phyloP scores from a whole-genome alignment of 92 coral and sea anemone genomes.

The Galaxea fascicularis region DNA sequence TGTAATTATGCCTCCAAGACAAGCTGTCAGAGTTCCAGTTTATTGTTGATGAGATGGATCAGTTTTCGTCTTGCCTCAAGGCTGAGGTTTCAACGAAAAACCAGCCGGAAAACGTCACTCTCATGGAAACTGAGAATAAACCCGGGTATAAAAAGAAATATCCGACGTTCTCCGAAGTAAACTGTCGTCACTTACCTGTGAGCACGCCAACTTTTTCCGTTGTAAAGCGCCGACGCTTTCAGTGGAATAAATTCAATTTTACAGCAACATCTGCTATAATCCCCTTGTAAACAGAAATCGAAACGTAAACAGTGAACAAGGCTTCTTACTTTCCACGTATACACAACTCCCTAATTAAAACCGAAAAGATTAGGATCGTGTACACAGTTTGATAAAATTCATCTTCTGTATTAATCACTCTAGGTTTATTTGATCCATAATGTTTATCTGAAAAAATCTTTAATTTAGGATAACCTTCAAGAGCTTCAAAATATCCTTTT shows the following conservation, averaged over 20 bases:
- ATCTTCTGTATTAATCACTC: too few species aligned
- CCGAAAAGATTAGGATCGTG: neutral
- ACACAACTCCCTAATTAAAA: neutral
- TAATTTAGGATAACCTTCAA: neutral
- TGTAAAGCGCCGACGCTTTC: neutral
- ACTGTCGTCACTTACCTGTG: too few species aligned
- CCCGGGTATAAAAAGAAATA: too few species aligned
- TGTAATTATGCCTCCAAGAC: neutral
- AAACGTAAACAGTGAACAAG: conserved; percentile 14
- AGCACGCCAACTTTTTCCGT: too few species aligned
- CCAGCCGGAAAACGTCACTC: neutral
- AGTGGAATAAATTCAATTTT: neutral
- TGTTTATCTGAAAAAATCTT: neutral
- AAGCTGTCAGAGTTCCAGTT: neutral
- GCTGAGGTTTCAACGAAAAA: neutral
- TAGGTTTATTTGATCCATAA: neutral
- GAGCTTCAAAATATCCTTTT: neutral
- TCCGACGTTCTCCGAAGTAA: too few species aligned
- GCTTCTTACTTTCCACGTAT: neutral
- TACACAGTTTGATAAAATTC: neutral
- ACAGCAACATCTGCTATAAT: conserved; percentile 11
- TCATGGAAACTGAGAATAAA: neutral
- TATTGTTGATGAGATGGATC: neutral
- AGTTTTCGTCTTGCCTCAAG: neutral
- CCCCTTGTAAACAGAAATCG: neutral